Evolutionary conservation across 2,888 invertebrate genomes (phyloP), one percentile per base, ranked within the genome.

Genomic region (Scrobipalpa costella): DNA sequence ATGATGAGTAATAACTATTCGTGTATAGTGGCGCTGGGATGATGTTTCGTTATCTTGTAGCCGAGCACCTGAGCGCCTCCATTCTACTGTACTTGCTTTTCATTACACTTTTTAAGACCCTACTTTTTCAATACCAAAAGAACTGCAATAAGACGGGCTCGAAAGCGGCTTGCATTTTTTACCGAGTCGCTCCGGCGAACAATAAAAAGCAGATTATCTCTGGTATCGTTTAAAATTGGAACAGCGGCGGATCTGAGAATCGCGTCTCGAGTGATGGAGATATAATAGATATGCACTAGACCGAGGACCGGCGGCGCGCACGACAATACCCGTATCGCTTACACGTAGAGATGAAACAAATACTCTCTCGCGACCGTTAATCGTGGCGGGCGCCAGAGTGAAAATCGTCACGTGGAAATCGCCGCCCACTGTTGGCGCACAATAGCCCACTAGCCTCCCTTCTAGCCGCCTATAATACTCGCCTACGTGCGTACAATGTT

Each of bases 221-320:
- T 81, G 78, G 80, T 83, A 81, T 79, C 76, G 73, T 78, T 81
- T 81, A 82, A 83, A 88, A 88, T 85, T 85, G 83, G 80, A 87
- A 82, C 83, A 78, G 75, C 80, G 77, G 72, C 77, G 77, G 79
- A 83, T 83, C 82, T 78, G 79, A 83, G 84, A 81, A 78, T 81
- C 78, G 80, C 76, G 78, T 78, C 81, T 84, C 80, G 77, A 80
- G 76, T 74, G 80, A 80, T 84, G 83, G 78, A 83, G 80, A 82
- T 86, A 86, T 86, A 86, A 85, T 86, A 88, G 86, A 85, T 86
- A 85, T 76, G 87, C 88, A 88, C 83, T 88, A 89, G 89, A 90
- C 87, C 88, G 86, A 81, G 85, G 80, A 79, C 71, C 71, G 79
- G 76, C 81, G 81, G 81, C 80, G 81, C 80, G 78, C 80, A 79